Evolutionary conservation across 2,888 invertebrate genomes (phyloP), one percentile per base, ranked within the genome.

Genomic region (Doris montereyensis): DNA sequence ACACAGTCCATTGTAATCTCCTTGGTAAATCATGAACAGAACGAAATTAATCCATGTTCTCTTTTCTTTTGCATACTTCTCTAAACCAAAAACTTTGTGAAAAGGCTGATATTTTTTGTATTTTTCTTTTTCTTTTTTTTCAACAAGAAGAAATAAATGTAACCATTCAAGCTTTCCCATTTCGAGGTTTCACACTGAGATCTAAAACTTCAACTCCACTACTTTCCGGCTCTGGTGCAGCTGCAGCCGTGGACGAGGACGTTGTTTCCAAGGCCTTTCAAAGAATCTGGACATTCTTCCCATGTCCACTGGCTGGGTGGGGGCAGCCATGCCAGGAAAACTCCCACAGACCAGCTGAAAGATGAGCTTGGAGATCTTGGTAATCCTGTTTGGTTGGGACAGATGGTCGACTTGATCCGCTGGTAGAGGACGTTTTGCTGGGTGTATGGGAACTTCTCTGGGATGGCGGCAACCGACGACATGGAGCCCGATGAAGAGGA

Each of bases 201-300:
- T 81, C 81, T 76, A 81, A 72, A 2, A 81, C 81, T 28, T 81
- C 81, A 13, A 70, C 79, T 26, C 77, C 79, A n/a, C 52, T 41
- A 26, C 72, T 74, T 30, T 72, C 67, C 26, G 80, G 26, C 21
- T 76, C 78, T 8, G 70, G 4, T 5, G 52, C 28, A 2, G 13
- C 35, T 17, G n/a, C n/a, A 1, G 21, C 13, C 8, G 57, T 5
- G 68, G 57, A 28, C 3, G 52, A 21, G 68, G 57, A 35, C 30
- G 79, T 21, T 21, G 76, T 62, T 76, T 76, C 79, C n/a, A 24
- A 24, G 70, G 79, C 21, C 76, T 76, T 26, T 78, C 75, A 74
- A 74, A 79, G 77, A 76, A 81, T 24, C 80, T 80, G 74, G 82
- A 78, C 77, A 82, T 80, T 41, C 78, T 75, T 8, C 77, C 74